These are phyloP conservation scores for Oasisia sp. DNA, from an alignment of 2,888 invertebrate species.

Conservation along the genomic window DNA sequence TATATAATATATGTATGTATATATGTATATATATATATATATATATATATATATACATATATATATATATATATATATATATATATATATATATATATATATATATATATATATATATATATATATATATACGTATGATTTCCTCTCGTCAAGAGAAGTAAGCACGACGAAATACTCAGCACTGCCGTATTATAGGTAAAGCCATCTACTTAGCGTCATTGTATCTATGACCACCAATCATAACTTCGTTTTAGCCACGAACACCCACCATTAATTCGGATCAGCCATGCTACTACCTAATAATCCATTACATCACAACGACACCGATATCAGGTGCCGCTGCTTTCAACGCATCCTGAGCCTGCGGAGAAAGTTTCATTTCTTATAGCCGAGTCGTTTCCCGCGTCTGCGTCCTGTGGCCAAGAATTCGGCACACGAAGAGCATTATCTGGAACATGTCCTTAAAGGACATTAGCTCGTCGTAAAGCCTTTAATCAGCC, in stretches of 20 bases:
- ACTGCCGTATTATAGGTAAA: background rate
- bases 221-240: background rate
- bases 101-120: too few relatives aligned
- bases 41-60: too few relatives aligned
- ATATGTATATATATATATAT: too few relatives aligned
- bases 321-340: background rate
- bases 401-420: background rate
- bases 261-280: background rate
- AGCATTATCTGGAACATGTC: background rate
- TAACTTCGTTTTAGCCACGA: background rate
- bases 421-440: background rate
- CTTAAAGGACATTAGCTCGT: slow-evolving; percentile 6
- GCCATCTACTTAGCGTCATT: background rate
- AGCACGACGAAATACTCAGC: background rate
- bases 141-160: background rate
- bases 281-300: too few relatives aligned
- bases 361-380: background rate
- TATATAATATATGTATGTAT: too few relatives aligned
- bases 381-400: background rate
- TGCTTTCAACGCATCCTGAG: background rate
- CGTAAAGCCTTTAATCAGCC: slow-evolving; percentile 9
- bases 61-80: too few relatives aligned
- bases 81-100: too few relatives aligned
- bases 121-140: too few relatives aligned
- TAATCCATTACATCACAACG: background rate